Evolutionary conservation across 2,113 vertebrate species (phyloP), one percentile per base, ranked within the genome.

Genomic region (Podiceps cristatus): DNA sequence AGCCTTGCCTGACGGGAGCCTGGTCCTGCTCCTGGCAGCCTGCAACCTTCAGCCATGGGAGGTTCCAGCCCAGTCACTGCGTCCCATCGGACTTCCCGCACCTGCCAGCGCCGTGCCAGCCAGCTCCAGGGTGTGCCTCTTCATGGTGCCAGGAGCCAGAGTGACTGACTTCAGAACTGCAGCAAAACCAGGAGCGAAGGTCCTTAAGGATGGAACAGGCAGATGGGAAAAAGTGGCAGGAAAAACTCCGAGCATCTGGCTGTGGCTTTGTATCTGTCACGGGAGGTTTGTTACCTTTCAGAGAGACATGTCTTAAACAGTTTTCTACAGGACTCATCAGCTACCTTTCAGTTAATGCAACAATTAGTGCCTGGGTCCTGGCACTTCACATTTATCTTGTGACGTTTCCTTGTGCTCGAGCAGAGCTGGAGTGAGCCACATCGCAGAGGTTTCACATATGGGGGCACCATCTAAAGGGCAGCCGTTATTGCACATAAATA

Each of bases 341-440:
- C 37, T 73, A 37, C 55, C 47, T 67, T 67, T 42, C 64, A 49
- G 42, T 29, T 45, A 23, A 42, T 0, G 2, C 29, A 68, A 23
- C n/a, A 18, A 9, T 18, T 20, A 6, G 49, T 42, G 53, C 29
- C 59, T 20, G 37, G 11, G 37, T 58, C 45, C 69, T 63, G 75
- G 60, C 59, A 23, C 53, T 42, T 28, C 44, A 14, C 33, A 18
- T 81, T 67, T 77, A 23, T 56, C 76, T 86, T 37, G 58, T n/a
- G 69, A 64, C 0, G 2, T 33, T 63, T 68, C 59, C 64, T 8
- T 4, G 28, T 2, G 18, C 58, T 64, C 5, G 2, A 40, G 73
- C 42, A 45, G 35, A 0, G 4, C 52, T 18, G 25, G 28, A 77
- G 52, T 0, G 1, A 76, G 47, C 6, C 0, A 1, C 42, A 1